Conservation (phyloP, 2,797 vertebrate genomes). For the Sternotherus odoratus region DNA sequence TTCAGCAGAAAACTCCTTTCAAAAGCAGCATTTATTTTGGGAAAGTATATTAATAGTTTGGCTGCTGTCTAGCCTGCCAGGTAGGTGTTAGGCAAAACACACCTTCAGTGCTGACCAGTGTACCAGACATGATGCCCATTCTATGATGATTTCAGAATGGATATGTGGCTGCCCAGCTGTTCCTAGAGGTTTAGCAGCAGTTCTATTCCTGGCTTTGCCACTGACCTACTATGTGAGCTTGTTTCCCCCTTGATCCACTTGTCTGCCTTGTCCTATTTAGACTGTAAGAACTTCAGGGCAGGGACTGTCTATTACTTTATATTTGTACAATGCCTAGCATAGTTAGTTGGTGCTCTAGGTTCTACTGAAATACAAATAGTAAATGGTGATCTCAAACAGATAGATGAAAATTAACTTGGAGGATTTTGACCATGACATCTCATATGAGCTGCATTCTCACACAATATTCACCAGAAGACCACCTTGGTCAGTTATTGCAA, state of each 20-base stretch:
- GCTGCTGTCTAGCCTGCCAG: slow-evolving; percentile 24
- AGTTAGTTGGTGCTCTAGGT: rapidly evolving
- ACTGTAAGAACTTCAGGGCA: neutral
- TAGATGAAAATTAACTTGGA: neutral
- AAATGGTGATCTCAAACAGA: neutral
- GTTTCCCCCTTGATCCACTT: neutral
- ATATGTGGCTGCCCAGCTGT: neutral
- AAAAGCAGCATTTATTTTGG: slow-evolving; percentile 54
- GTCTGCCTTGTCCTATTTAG: neutral
- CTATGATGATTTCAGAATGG: slow-evolving; percentile 29
- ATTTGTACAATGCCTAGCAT: neutral
- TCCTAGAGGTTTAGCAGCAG: slow-evolving; percentile 13
- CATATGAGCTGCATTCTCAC: neutral
- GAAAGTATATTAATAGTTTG: slow-evolving; percentile 29
- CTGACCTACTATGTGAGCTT: neutral
- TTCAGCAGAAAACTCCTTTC: slow-evolving; percentile 31
- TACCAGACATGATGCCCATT: slow-evolving; percentile 25
- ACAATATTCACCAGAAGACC: neutral
- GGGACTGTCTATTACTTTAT: rapidly evolving
- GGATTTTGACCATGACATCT: neutral
- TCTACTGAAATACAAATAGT: neutral
- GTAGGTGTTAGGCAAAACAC: slow-evolving; percentile 3
- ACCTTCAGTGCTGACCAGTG: neutral
- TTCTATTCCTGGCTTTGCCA: neutral
- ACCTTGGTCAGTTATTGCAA: neutral